Percentiles rank a stretch among this genome's conserved stretches.
Evolutionary conservation across 2,888 invertebrate species (phyloP).

Genomic region (Drosophila barbarae): DNA sequence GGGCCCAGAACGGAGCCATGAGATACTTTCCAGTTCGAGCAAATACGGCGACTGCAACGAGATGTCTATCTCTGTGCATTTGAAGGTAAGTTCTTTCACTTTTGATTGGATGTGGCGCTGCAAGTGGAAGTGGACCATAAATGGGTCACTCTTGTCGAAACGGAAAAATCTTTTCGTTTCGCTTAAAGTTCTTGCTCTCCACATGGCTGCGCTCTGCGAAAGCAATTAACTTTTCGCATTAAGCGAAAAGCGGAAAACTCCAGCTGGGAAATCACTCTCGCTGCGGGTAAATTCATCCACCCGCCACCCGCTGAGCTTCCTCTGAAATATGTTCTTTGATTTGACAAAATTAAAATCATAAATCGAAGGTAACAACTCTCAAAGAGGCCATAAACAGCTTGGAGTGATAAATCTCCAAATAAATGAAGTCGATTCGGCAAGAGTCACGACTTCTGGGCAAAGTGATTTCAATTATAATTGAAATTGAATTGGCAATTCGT

Average conservation of each 20-base stretch:
- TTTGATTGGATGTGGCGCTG: conserved; percentile 50
- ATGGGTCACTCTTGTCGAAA: conserved; percentile 55
- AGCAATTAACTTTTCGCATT: conserved; percentile 44
- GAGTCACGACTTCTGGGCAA: conserved; percentile 60
- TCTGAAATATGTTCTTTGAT: conserved; percentile 16
- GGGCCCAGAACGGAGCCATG: conserved; percentile 33
- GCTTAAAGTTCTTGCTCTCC: conserved; percentile 49
- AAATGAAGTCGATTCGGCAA: conserved; percentile 54
- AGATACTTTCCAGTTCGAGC: conserved; percentile 52
- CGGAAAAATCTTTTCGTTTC: conserved; percentile 17
- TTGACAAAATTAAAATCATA: conserved; percentile 26
- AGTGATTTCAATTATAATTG: conserved; percentile 38
- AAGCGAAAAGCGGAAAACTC: conserved; percentile 16
- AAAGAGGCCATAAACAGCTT: conserved; percentile 14
- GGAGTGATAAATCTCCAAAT: conserved; percentile 50
- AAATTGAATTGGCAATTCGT: conserved; percentile 54
- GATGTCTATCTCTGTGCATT: conserved; percentile 66
- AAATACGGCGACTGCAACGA: conserved; percentile 43
- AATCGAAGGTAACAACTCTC: conserved; percentile 1
- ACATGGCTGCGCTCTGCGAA: conserved; percentile 15
- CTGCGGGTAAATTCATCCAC: neutral
- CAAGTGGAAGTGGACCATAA: conserved; percentile 26
- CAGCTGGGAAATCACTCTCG: conserved; percentile 38
- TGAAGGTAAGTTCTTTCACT: conserved; percentile 71
- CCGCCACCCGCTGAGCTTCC: conserved; percentile 19